Evolutionary conservation across 2,113 vertebrate genomes (phyloP).

Genomic region (Riparia riparia): DNA sequence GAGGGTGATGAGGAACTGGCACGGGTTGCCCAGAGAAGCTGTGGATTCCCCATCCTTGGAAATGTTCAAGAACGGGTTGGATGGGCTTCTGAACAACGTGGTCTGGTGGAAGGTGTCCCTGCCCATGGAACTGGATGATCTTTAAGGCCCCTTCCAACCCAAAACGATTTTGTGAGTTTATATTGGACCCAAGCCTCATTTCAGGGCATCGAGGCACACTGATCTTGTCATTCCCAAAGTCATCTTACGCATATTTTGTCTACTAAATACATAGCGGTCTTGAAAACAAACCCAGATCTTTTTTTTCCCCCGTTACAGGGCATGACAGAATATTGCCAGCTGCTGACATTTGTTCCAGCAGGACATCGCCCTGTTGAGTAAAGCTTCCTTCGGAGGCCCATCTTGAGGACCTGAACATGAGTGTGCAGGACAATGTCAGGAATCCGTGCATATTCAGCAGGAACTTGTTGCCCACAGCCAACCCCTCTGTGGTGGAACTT

Average conservation of each 20-base stretch:
- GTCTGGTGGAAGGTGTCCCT: neutral
- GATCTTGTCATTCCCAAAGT: neutral
- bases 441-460: neutral
- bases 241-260: neutral
- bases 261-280: neutral
- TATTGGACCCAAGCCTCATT: neutral
- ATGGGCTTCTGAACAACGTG: neutral
- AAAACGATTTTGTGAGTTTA: neutral
- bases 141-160: neutral
- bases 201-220: neutral
- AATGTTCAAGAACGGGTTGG: neutral
- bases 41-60: neutral
- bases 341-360: neutral
- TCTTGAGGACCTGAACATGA: neutral
- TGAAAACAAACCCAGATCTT: neutral
- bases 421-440: neutral
- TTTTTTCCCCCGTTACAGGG: accelerated
- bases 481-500: neutral
- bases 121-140: neutral
- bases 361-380: neutral
- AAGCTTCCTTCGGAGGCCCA: neutral
- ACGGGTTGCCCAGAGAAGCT: neutral
- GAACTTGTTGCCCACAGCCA: neutral
- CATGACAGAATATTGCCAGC: neutral
- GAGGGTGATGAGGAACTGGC: neutral